Base-by-base conservation (phyloP, 2,888 invertebrate species). In the Dascillus cervinus region DNA sequence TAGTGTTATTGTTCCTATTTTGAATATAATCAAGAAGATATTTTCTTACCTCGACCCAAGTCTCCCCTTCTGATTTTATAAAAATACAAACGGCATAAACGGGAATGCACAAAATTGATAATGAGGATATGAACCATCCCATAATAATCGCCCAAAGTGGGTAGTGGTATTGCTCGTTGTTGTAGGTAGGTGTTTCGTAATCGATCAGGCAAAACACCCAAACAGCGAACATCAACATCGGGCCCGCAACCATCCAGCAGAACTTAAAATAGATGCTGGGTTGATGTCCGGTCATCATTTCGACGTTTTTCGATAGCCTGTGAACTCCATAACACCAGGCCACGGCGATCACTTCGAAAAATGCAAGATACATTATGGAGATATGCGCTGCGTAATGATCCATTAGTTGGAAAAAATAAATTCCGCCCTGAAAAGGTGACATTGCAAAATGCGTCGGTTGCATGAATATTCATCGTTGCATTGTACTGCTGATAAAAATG, bases 321-420 rank as follows among this genome's bases (percentile, higher is more conserved):
- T 75, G 76, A 0, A 85, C 83, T 19, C 92, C 92, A 57, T 92
- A 94, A 57, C 89, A 83, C 91, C 92, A 94, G 3, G 88, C 79
- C 38, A 94, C 79, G 4, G 84, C 92, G 30, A 91, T 82, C 27
- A 90, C 82, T 72, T 94, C 92, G 55, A 92, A 91, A 65, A 94
- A 91, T 17, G 92, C 91, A 44, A 92, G 72, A 58, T 89, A 91
- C 68, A 92, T 84, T 29, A 92, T 85, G 32, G 91, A 87, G 50
- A 91, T 81, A 23, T 87, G 86, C 10, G 90, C 89, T n/a, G 91
- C 88, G 60, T 90, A 94, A 58, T 87, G 88, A 57, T 94, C 92
- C 67, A 94, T 83, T 39, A 94, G 62, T 70, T 91, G 90, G 60
- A 94, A 90, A 60, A 85, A 84, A 59, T 85, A 92, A 56, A 91